Evolutionary conservation across 1,140 invertebrate species (phyloP), one percentile per base, ranked within the genome.

Genomic region (Brachionus rubens): DNA sequence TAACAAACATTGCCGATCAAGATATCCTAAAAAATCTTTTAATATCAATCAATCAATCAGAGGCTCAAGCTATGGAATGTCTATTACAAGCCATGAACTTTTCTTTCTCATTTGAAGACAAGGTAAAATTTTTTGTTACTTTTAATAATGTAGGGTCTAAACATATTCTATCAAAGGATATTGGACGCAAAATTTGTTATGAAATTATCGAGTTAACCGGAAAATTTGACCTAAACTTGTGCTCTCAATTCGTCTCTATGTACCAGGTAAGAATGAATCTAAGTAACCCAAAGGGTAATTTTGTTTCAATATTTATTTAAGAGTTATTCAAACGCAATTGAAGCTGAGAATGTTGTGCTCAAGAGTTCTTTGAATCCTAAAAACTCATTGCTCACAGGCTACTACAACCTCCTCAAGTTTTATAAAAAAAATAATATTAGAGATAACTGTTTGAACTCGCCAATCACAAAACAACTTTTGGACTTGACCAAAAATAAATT

Each of bases 311-410:
- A 9, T 46, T 70, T 67, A 24, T 47, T 70, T 46, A 19, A 72
- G 68, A 72, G 68, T 26, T 48, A 33, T 26, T 28, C 47, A 14
- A 50, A 1, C 26, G 30, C 68, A n/a, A 19, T 72, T 0, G 50
- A 54, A 50, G 33, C 30, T 36, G 68, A 72, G 24, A 26, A n/a
- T 19, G 19, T 72, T 28, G 50, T 72, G 28, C 7, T 16, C 3
- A 72, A 72, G 33, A 50, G 68, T 50, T 72, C 68, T 33, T 36
- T 48, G 2, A 54, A 72, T 72, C 68, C 68, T 1, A 72, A 72
- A 48, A 50, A 72, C 21, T 50, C 68, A 9, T 6, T 72, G 10
- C 24, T 72, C 24, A 50, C 68, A 19, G 68, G 46, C 24, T 72
- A 72, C 16, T 72, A 40, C 9, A 72, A 50, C 41, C 47, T 26